phyloP scores from a whole-genome alignment of 2,113 vertebrate species.

The Helogale parvula region DNA sequence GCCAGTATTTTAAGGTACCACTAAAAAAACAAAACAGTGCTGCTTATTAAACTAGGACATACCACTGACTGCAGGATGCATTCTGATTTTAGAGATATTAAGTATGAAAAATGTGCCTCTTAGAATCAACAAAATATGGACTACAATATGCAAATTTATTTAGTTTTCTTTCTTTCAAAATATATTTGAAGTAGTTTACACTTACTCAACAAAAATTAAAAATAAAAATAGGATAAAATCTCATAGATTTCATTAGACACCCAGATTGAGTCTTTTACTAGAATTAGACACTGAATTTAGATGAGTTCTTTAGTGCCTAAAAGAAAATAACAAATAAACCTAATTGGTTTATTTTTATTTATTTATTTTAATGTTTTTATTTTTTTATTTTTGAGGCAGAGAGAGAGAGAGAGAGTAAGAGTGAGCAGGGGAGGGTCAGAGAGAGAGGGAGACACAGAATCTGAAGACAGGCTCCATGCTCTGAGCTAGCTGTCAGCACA shows the following conservation, averaged over 20 bases:
- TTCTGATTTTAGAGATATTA: not conserved
- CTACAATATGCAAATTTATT: not conserved
- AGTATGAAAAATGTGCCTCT: not conserved
- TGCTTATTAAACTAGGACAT: not conserved
- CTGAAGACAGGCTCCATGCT: too few species aligned
- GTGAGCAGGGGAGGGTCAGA: too few species aligned
- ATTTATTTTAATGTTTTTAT: too few species aligned
- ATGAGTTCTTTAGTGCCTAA: not conserved
- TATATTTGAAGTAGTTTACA: constrained; percentile 40
- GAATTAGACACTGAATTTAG: not conserved
- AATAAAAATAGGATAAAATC: constrained; percentile 14
- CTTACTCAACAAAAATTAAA: constrained; percentile 17
- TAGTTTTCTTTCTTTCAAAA: constrained; percentile 45
- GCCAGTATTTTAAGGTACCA: not conserved
- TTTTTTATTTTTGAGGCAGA: too few species aligned
- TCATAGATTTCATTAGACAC: not conserved
- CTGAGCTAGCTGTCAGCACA: too few species aligned
- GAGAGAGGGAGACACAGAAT: too few species aligned
- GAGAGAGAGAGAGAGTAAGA: too few species aligned
- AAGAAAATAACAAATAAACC: constrained; percentile 2
- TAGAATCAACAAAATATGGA: constrained; percentile 30
- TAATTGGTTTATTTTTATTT: not conserved
- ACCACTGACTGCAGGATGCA: not conserved
- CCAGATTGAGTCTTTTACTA: not conserved
- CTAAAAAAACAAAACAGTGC: not conserved